Evolutionary conservation across 2,113 vertebrate species (phyloP).

Genomic region (Grus americana): DNA sequence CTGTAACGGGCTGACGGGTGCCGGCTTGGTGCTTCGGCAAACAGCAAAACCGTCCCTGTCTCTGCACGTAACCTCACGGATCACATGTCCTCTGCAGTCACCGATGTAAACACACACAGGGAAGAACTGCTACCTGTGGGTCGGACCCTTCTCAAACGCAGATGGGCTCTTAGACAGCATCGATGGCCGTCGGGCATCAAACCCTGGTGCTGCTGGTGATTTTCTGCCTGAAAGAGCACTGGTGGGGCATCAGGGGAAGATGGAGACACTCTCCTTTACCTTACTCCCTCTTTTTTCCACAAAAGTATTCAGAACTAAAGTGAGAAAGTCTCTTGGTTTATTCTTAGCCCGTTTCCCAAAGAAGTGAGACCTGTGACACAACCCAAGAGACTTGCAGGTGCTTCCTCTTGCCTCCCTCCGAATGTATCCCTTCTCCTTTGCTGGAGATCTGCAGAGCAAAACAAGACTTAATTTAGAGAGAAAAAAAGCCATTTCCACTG

Average conservation of each 20-base stretch:
- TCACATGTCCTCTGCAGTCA: accelerated
- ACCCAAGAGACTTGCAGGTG: neutral
- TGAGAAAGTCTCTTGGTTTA: neutral
- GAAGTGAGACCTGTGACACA: too few species aligned
- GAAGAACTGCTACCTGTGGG: neutral
- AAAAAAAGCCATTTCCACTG: neutral
- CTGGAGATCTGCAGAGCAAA: neutral
- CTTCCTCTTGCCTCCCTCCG: neutral
- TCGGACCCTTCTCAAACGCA: too few species aligned
- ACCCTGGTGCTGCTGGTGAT: neutral
- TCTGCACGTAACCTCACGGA: neutral
- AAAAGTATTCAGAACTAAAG: neutral
- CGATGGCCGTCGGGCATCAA: accelerated
- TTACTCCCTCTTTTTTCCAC: too few species aligned
- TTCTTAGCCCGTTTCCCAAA: too few species aligned
- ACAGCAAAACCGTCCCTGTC: neutral
- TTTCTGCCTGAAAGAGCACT: neutral
- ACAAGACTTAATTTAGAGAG: neutral
- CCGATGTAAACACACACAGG: accelerated
- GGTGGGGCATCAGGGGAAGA: neutral
- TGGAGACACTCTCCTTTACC: neutral
- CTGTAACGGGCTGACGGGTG: neutral
- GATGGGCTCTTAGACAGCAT: too few species aligned
- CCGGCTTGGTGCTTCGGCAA: neutral
- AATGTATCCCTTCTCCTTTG: neutral